These are phyloP conservation scores for Trinectes maculatus DNA, from an alignment of 2,113 vertebrate genomes.

Conservation along the genomic window DNA sequence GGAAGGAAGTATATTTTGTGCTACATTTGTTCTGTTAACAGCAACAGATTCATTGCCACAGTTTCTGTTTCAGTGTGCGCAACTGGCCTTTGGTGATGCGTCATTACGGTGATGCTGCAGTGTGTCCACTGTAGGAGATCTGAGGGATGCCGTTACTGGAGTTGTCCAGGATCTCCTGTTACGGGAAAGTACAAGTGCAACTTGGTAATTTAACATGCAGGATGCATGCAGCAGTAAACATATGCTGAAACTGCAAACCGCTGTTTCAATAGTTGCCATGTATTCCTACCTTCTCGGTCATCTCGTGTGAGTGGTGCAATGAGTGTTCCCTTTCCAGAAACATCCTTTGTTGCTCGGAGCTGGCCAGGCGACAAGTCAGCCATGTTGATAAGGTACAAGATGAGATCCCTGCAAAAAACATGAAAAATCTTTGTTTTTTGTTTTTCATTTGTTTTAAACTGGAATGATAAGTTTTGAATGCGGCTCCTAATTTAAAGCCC, in stretches of 20 bases:
- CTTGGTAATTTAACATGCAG: not conserved
- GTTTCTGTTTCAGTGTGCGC: constrained; percentile 14
- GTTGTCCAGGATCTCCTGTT: constrained; percentile 94
- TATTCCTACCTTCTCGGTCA: constrained; percentile 90
- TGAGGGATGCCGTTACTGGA: constrained; percentile 93
- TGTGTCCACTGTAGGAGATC: constrained; percentile 90
- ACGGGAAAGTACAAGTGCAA: constrained; percentile 26
- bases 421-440: not conserved
- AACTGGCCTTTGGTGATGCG: not conserved
- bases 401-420: constrained; percentile 82
- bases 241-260: not conserved
- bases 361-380: constrained; percentile 97
- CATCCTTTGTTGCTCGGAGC: constrained; percentile 98
- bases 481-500: too few species aligned
- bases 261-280: not conserved
- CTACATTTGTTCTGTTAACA: constrained; percentile 27
- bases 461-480: too few species aligned
- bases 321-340: constrained; percentile 98
- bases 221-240: not conserved
- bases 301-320: constrained; percentile 97
- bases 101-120: constrained; percentile 69
- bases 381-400: constrained; percentile 96
- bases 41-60: not conserved
- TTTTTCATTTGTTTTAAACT: not conserved
- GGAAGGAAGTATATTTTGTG: constrained; percentile 22